Evolutionary conservation across 2,113 vertebrate genomes (phyloP).

Genomic region (Nymphicus hollandicus): DNA sequence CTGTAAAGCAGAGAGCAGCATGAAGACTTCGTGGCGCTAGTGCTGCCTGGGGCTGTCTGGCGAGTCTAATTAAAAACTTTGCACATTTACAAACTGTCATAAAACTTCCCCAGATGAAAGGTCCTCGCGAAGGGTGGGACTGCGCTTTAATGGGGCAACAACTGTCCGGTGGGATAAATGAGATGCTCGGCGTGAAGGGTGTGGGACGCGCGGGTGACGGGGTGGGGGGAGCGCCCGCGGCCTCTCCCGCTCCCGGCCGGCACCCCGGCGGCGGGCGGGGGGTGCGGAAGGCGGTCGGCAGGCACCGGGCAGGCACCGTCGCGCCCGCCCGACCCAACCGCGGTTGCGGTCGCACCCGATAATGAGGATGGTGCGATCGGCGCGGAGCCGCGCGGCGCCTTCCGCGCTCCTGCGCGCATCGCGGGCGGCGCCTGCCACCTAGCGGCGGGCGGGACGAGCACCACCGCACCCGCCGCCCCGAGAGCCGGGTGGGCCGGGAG

Average conservation of each 20-base stretch:
- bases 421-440: conserved; percentile 66
- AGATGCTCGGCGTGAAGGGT: conserved; percentile 37
- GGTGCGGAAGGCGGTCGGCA: not conserved
- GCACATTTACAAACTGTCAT: conserved; percentile 93
- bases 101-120: conserved; percentile 93
- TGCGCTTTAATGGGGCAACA: conserved; percentile 81
- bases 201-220: not conserved
- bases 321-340: not conserved
- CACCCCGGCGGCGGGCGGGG: not conserved
- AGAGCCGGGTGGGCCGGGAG: not conserved
- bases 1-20: conserved; percentile 78
- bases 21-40: conserved; percentile 95
- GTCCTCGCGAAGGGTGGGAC: conserved; percentile 83
- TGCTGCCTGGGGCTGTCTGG: conserved; percentile 95
- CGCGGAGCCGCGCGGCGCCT: not conserved
- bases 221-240: not conserved
- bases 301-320: not conserved
- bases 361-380: not conserved
- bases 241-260: not conserved
- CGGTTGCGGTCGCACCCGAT: not conserved
- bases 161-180: conserved; percentile 80
- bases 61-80: conserved; percentile 96
- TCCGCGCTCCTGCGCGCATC: not conserved
- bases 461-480: not conserved
- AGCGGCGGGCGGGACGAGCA: conserved; percentile 1